Evolutionary conservation across 2,888 invertebrate species (phyloP), one percentile per base, ranked within the genome.

Genomic region (Nomada ruficornis): DNA sequence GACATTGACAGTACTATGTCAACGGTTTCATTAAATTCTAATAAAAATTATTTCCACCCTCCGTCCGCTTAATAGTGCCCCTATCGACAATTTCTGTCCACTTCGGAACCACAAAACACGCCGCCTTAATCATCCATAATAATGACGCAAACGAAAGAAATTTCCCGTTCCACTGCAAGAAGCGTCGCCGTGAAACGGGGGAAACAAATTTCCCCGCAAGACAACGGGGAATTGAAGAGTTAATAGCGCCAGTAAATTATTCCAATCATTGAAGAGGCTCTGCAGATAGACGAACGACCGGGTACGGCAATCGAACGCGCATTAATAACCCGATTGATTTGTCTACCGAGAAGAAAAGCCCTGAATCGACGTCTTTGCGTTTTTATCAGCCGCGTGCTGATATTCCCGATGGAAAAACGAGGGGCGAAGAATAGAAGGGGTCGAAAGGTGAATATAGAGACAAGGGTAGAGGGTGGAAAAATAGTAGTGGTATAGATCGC

Each of bases 311-410:
- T 69, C 62, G 68, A 29, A 26, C 18, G 44, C 20, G 44, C 50
- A 75, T 75, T 77, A 83, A 77, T 69, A 59, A 74, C 74, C 60
- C 60, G 65, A 80, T 84, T 77, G 72, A 67, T 78, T 69, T 59
- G 75, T 82, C 70, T 60, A 64, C 42, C 72, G 65, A 29, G 65
- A 74, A 69, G 70, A 60, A 71, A 50, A 71, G 20, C 50, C 29
- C 59, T 60, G 71, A 70, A 72, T 69, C 50, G 64, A 54, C 68
- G 63, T 59, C 54, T 18, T 67, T 36, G 62, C 62, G 62, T 77
- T 80, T 83, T 84, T 77, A 71, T 84, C 64, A 70, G 26, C 54
- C 55, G 57, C 62, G 80, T 36, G 50, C 62, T 71, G 77, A 80
- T 85, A 72, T 73, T 62, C 70, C 60, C 13, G 18, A 23, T 29